Percentiles rank a stretch among this genome's conserved stretches.
phyloP scores from a whole-genome alignment of 2,888 invertebrate species.

The Ptilodon capucinus region DNA sequence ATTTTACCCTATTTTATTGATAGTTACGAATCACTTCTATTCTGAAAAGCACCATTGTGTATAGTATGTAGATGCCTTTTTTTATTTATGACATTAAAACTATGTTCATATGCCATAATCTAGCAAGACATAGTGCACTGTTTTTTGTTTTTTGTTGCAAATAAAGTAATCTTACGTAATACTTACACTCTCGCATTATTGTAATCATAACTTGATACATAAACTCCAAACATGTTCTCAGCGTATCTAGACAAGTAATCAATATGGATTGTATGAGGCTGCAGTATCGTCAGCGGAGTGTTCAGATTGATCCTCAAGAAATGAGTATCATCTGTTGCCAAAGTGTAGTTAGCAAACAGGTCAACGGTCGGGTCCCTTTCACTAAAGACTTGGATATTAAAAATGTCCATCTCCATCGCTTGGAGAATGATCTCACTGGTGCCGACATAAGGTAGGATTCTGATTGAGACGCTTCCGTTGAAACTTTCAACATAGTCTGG shows the following conservation, averaged over 20 bases:
- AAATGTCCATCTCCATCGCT: conserved; percentile 67
- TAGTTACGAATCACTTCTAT: too few species aligned
- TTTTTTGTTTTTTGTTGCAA: too few species aligned
- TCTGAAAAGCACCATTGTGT: too few species aligned
- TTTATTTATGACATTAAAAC: too few species aligned
- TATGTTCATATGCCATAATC: too few species aligned
- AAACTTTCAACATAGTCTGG: conserved; percentile 66
- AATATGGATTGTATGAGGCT: conserved; percentile 77
- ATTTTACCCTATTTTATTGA: too few species aligned
- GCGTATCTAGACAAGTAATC: conserved; percentile 79
- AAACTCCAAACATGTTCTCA: conserved; percentile 84
- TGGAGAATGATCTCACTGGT: conserved; percentile 69
- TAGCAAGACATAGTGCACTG: too few species aligned
- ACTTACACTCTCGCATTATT: conserved; percentile 54
- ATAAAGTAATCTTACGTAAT: too few species aligned
- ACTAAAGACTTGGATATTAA: conserved; percentile 36
- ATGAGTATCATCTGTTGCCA: conserved; percentile 65
- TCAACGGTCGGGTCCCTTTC: conserved; percentile 30
- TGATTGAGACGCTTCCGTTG: conserved; percentile 69
- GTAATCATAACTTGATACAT: conserved; percentile 79
- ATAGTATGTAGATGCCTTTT: too few species aligned
- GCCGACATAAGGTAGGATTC: conserved; percentile 43
- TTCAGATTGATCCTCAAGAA: conserved; percentile 72
- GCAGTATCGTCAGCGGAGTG: conserved; percentile 46
- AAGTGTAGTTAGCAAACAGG: conserved; percentile 32